Evolutionary conservation across 2,797 vertebrate species (phyloP), one percentile per base, ranked within the genome.

Genomic region (Sternarchorhynchus goeldii): DNA sequence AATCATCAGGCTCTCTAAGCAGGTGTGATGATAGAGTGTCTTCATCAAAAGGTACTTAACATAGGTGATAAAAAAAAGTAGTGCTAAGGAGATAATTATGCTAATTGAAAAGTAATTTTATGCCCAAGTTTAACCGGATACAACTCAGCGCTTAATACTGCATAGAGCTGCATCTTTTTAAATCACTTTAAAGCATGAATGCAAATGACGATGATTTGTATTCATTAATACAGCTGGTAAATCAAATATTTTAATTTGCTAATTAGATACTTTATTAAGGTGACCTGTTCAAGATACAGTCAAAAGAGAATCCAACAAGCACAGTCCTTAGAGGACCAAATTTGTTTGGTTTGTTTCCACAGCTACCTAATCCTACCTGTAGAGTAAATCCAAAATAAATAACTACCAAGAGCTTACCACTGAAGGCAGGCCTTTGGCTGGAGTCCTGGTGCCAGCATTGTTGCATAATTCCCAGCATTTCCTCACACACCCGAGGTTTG

Each of bases 371-470:
- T 36, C 17, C 4, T 6, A 18, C 53, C 73, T 72, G 58, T 41
- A 39, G 16, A 53, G 5, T 36, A 20, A 73, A 21, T 64, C 17
- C 16, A 31, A 74, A 57, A 55, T 4, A 75, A 73, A 73, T 45
- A 18, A 6, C n/a, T 10, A 21, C 14, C 0, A 3, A 6, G 53
- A 67, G 56, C 20, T 70, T 72, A 96, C 96, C 95, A 92, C 92
- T 89, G 82, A 97, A 98, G 17, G 67, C 86, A 0, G 94, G 94
- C 66, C 96, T 93, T 31, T 88, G 92, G 70, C 81, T 88, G 36
- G 76, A 86, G 60, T 95, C 90, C 77, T 95, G 94, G 60, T 93
- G 88, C 95, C 95, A 97, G 76, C 94, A 96, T 63, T 84, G 87
- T 79, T 90, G 90, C 95, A 96, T 95, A 88, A 96, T 85, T 80